These are phyloP conservation scores for Rugalucina vietnamica DNA, from an alignment of 2,888 invertebrate species.

Conservation along the genomic window DNA sequence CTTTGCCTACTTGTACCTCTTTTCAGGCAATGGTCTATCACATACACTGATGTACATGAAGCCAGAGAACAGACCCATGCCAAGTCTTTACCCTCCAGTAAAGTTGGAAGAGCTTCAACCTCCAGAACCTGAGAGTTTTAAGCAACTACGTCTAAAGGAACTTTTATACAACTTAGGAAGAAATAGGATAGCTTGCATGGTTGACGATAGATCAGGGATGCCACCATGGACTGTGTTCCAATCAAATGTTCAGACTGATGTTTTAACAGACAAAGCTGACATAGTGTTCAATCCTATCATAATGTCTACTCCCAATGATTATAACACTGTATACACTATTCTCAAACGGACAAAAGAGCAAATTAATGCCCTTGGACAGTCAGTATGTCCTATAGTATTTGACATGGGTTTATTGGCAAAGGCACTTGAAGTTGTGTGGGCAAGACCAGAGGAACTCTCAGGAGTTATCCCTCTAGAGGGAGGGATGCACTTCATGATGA, in stretches of 20 bases:
- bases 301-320: conserved; percentile 21
- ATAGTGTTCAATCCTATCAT: conserved; percentile 35
- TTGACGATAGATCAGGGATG: not conserved
- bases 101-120: not conserved
- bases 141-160: not conserved
- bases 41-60: not conserved
- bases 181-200: not conserved
- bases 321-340: conserved; percentile 9
- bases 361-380: conserved; percentile 12
- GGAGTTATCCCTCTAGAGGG: conserved; percentile 38
- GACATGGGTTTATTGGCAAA: conserved; percentile 11
- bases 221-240: conserved; percentile 13
- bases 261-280: not conserved
- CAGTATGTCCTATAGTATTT: conserved; percentile 22
- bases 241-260: not conserved
- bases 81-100: not conserved
- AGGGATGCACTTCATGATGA: conserved; percentile 47
- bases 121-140: not conserved
- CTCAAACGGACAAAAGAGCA: conserved; percentile 15
- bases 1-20: no score
- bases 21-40: not conserved
- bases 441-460: conserved; percentile 2
- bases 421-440: conserved; percentile 12
- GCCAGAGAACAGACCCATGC: not conserved
- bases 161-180: not conserved